phyloP scores from a whole-genome alignment of 1,140 invertebrate species.

The Hetaerina americana region DNA sequence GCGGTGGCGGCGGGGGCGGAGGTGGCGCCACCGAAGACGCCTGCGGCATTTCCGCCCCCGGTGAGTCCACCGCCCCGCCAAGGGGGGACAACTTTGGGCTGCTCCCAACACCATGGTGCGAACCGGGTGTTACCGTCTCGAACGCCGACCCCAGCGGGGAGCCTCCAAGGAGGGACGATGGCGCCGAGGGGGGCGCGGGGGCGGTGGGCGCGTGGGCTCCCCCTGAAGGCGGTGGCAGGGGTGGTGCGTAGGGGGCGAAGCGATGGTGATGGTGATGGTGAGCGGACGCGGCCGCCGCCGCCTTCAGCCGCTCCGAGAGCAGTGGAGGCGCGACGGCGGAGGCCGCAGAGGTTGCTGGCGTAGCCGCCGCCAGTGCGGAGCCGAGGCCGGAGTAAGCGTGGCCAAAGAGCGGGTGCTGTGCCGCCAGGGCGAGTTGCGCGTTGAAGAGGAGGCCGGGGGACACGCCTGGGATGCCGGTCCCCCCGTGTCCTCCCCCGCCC shows the following conservation, averaged over 20 bases:
- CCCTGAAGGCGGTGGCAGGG: conserved; percentile 25
- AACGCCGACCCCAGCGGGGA: conserved; percentile 61
- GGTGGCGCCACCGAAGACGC: conserved; percentile 35
- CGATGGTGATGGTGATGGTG: conserved; percentile 38
- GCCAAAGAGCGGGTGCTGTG: conserved; percentile 61
- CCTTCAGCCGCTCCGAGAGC: conserved; percentile 35
- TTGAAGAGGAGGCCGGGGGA: conserved; percentile 69
- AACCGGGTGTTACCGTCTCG: conserved; percentile 66
- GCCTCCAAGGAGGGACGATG: conserved; percentile 27
- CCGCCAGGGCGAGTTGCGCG: conserved; percentile 62
- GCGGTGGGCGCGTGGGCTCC: conserved; percentile 24
- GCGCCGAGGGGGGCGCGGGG: conserved; percentile 14
- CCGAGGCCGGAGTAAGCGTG: conserved; percentile 40
- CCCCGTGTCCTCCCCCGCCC: not conserved
- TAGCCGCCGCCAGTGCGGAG: conserved; percentile 30
- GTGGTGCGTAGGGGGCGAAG: conserved; percentile 73
- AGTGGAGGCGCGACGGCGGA: conserved; percentile 30
- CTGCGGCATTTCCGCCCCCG: conserved; percentile 30
- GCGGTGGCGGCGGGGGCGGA: conserved; percentile 18
- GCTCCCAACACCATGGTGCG: conserved; percentile 18
- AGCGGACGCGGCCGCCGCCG: conserved; percentile 19
- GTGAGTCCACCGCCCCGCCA: not conserved
- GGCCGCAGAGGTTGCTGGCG: conserved; percentile 31
- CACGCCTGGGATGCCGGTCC: conserved; percentile 26
- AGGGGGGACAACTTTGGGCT: conserved; percentile 36